Conservation (phyloP, 2,113 vertebrate species). For the Urocitellus parryii region DNA sequence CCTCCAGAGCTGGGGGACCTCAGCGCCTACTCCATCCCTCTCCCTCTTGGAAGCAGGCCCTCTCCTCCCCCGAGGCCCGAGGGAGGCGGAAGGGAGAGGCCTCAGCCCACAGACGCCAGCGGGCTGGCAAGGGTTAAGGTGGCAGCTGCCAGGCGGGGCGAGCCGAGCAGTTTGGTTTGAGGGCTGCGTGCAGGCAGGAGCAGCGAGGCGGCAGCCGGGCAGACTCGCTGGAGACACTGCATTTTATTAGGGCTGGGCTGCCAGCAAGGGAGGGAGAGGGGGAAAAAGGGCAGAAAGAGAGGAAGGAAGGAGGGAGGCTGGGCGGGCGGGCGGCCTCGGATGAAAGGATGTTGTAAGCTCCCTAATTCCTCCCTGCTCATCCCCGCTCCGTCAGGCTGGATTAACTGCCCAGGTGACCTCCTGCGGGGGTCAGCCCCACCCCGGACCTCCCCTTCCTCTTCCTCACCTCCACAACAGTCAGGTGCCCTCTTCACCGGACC, state of each 20-base stretch:
- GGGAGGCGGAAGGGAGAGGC: constrained; percentile 70
- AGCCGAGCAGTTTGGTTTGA: constrained; percentile 82
- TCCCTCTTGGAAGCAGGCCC: neutral
- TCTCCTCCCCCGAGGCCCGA: neutral
- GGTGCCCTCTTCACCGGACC: neutral
- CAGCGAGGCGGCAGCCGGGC: constrained; percentile 88
- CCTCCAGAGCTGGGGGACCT: neutral
- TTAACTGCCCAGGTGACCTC: constrained; percentile 83
- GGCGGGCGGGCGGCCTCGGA: constrained; percentile 77
- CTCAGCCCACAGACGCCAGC: constrained; percentile 48
- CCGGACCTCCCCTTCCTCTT: constrained; percentile 66
- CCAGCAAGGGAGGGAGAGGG: constrained; percentile 85
- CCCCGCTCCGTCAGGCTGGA: constrained; percentile 74
- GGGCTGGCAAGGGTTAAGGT: constrained; percentile 84
- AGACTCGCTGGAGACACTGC: constrained; percentile 93
- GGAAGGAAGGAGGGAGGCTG: constrained; percentile 80
- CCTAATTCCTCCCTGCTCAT: constrained; percentile 80
- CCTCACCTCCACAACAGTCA: constrained; percentile 45
- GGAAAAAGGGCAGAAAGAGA: constrained; percentile 76
- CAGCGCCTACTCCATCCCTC: neutral
- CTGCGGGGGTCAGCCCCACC: constrained; percentile 78
- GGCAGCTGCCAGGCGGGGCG: constrained; percentile 83
- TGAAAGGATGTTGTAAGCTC: constrained; percentile 79
- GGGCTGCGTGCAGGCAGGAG: constrained; percentile 88
- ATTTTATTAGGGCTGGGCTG: constrained; percentile 92